A percentile compares a stretch with the other conserved stretches of the same genome.
Evolutionary conservation across 2,888 invertebrate genomes (phyloP).

Genomic region (Cephus sareptanus): DNA sequence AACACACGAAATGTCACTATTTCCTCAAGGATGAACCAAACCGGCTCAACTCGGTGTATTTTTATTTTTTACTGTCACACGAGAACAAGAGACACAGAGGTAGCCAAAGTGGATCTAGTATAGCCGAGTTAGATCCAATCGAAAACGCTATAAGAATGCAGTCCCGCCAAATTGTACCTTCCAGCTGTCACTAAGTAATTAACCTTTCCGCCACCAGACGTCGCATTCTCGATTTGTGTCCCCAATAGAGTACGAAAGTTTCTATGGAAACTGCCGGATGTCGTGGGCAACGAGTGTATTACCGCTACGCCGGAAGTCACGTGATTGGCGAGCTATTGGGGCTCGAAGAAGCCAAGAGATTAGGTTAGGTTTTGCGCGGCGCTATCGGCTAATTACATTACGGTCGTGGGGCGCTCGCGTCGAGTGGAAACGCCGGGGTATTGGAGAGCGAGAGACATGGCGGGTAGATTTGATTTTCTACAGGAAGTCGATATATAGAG

Average conservation of each 20-base stretch:
- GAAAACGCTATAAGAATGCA: too few relatives aligned
- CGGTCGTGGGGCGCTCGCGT: background rate
- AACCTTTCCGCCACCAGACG: background rate
- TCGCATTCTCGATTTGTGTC: background rate
- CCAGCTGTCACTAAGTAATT: background rate
- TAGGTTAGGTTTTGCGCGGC: background rate
- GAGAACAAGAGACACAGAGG: too few relatives aligned
- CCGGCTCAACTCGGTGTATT: too few relatives aligned
- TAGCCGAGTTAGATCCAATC: too few relatives aligned
- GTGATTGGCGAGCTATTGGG: background rate
- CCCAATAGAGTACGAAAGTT: background rate
- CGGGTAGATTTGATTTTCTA: background rate
- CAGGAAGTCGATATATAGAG: background rate
- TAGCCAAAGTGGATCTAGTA: too few relatives aligned
- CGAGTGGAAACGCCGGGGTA: background rate
- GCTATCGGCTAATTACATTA: background rate
- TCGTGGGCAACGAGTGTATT: background rate
- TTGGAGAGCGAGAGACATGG: background rate
- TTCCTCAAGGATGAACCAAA: background rate
- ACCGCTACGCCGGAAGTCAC: background rate
- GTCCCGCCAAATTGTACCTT: too few relatives aligned
- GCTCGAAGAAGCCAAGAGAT: background rate
- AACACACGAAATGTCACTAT: background rate
- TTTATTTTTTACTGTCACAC: too few relatives aligned
- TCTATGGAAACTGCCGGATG: background rate